These are phyloP conservation scores for Papilio demoleus DNA, from an alignment of 2,888 invertebrate species.

Conservation along the genomic window DNA sequence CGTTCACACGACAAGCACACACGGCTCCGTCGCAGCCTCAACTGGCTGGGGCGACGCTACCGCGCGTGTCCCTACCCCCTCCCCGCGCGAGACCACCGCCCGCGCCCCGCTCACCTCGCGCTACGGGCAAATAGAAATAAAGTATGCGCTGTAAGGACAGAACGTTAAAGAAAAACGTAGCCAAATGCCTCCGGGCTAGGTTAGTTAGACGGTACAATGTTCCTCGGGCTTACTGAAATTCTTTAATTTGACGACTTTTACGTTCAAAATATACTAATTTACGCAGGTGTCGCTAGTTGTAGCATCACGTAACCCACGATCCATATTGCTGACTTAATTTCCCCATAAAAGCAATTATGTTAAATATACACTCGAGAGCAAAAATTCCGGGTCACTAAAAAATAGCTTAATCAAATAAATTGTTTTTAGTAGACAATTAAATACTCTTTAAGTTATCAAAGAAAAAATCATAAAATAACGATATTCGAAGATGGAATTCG, in stretches of 20 bases:
- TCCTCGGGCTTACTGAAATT: constrained; percentile 44
- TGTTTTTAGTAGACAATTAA: no score
- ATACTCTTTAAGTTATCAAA: no score
- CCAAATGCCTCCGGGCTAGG: constrained; percentile 62
- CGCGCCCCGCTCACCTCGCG: constrained; percentile 70
- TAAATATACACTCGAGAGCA: no score
- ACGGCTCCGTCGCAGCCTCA: constrained; percentile 69
- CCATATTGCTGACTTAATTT: background rate
- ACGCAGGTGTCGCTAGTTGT: background rate
- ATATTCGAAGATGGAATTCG: no score
- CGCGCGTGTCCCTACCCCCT: constrained; percentile 76
- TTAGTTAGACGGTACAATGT: constrained; percentile 50
- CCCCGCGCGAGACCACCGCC: constrained; percentile 55
- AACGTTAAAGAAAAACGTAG: constrained; percentile 73
- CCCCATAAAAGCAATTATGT: no score
- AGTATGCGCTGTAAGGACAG: constrained; percentile 78
- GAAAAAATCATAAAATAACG: no score
- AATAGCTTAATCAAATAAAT: no score
- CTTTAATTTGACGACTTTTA: constrained; percentile 44
- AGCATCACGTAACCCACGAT: background rate
- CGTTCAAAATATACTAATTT: background rate
- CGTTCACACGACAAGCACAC: constrained; percentile 62
- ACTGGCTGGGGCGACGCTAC: constrained; percentile 81
- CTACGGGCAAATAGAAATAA: constrained; percentile 81
- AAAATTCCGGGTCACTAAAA: no score